Evolutionary conservation across 2,888 invertebrate species (phyloP).

Genomic region (Cheilosia grossa): DNA sequence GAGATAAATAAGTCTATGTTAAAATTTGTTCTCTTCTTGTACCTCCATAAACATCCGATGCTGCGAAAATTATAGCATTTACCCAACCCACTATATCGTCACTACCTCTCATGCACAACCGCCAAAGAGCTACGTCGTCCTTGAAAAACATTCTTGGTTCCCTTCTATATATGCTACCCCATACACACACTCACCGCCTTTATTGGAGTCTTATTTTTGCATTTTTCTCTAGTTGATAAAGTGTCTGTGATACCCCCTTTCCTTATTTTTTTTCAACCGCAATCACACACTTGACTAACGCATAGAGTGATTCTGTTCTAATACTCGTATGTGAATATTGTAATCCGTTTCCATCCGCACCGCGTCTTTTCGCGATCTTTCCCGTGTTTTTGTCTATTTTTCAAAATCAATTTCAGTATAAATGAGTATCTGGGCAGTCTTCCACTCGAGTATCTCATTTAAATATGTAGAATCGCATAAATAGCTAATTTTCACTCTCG

Average conservation of each 20-base stretch:
- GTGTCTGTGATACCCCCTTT: constrained; percentile 11
- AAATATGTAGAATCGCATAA: constrained; percentile 10
- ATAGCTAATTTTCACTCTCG: constrained; percentile 22
- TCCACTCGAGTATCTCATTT: constrained; percentile 25
- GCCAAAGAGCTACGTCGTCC: constrained; percentile 25
- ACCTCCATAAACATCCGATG: too few species aligned
- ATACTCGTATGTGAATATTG: constrained; percentile 1
- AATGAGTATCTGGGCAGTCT: constrained; percentile 11
- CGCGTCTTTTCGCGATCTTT: background rate
- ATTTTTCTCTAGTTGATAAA: constrained; percentile 9
- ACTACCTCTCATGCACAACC: background rate
- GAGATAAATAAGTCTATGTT: too few species aligned
- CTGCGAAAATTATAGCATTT: too few species aligned
- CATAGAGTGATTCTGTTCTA: background rate
- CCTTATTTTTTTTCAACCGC: constrained; percentile 12
- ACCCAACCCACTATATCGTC: too few species aligned
- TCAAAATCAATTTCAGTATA: constrained; percentile 5
- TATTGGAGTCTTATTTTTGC: background rate
- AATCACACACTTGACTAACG: constrained; percentile 45
- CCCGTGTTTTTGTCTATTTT: constrained; percentile 2
- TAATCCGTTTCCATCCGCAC: background rate
- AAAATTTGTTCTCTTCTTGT: too few species aligned
- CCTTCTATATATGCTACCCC: background rate
- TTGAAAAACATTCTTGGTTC: constrained; percentile 46
- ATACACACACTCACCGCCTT: background rate